phyloP scores from a whole-genome alignment of 2,113 vertebrate genomes.

The Panthera uncia region DNA sequence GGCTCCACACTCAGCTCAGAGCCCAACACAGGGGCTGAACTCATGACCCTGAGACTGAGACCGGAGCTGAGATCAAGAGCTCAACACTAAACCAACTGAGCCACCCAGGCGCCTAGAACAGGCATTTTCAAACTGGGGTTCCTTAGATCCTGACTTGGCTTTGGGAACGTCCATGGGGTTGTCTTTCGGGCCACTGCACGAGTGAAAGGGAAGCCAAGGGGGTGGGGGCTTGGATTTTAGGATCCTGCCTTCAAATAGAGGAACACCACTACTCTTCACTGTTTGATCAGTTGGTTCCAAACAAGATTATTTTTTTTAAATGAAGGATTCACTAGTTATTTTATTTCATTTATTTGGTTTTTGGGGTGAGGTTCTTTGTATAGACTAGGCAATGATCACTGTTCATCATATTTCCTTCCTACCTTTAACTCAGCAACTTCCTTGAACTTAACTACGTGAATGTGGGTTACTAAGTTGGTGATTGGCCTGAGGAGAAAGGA shows the following conservation, averaged over 20 bases:
- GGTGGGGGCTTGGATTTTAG: not conserved
- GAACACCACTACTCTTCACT: not conserved
- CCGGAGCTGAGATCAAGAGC: no score
- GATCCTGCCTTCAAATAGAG: not conserved
- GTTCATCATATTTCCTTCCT: not conserved
- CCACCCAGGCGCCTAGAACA: no score
- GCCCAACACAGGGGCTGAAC: no score
- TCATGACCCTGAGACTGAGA: no score
- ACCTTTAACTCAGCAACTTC: not conserved
- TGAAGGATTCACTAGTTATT: not conserved
- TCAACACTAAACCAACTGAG: no score
- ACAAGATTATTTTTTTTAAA: not conserved
- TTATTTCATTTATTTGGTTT: not conserved
- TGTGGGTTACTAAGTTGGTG: not conserved
- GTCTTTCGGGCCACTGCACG: not conserved
- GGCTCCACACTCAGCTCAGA: no score
- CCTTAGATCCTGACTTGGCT: not conserved
- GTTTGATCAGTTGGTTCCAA: not conserved
- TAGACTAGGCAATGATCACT: not conserved
- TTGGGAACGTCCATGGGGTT: not conserved
- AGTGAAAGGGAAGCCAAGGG: not conserved
- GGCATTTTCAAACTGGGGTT: not conserved
- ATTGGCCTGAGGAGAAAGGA: not conserved
- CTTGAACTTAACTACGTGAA: not conserved
- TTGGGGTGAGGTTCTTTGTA: not conserved